Conservation (phyloP, 2,888 invertebrate genomes). For the Ashinkailepas kermadecensis region DNA sequence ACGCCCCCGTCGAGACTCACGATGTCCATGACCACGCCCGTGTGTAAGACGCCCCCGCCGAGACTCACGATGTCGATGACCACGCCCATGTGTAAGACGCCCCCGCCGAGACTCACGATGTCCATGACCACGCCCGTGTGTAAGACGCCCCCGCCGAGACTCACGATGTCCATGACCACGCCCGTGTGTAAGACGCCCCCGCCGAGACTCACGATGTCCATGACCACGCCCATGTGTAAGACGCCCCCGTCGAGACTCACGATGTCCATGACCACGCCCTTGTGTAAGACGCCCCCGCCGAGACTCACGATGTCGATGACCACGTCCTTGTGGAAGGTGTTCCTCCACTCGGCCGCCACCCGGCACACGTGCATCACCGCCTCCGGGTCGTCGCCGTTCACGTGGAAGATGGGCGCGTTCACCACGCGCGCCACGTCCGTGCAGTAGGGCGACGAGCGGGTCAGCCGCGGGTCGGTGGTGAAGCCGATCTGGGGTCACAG, state of each 20-base stretch:
- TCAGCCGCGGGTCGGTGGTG: conserved; percentile 82
- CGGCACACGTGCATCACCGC: conserved; percentile 86
- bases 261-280: not conserved
- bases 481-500: conserved; percentile 60
- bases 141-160: conserved; percentile 87
- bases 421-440: conserved; percentile 91
- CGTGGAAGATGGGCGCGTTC: conserved; percentile 90
- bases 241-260: not conserved
- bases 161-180: conserved; percentile 85
- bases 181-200: conserved; percentile 77
- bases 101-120: too few relatives aligned
- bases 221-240: too few relatives aligned
- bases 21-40: too few relatives aligned
- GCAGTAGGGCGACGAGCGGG: conserved; percentile 82
- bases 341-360: conserved; percentile 85
- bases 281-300: too few relatives aligned
- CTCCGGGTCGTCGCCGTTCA: conserved; percentile 87
- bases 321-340: conserved; percentile 89
- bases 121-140: conserved; percentile 62
- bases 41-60: too few relatives aligned
- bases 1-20: too few relatives aligned
- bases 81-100: too few relatives aligned
- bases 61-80: too few relatives aligned
- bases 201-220: not conserved
- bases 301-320: conserved; percentile 44